Conservation (phyloP, 2,797 vertebrate species). For the Silurus aristotelis region DNA sequence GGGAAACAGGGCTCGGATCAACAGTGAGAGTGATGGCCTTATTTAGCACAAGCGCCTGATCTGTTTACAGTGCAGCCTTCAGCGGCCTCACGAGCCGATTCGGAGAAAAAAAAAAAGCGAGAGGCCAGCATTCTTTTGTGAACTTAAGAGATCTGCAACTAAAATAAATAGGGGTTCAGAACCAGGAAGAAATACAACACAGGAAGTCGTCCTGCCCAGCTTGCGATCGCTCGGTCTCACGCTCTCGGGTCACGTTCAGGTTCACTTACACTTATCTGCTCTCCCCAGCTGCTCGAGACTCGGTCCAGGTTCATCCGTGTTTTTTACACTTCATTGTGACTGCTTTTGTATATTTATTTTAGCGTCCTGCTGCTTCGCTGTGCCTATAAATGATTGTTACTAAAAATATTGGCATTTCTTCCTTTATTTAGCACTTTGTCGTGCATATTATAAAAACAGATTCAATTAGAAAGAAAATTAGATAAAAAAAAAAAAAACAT, state of each 20-base stretch:
- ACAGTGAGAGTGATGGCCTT: not conserved
- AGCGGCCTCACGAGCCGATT: not conserved
- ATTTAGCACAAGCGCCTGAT: constrained; percentile 7
- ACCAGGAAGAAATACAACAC: constrained; percentile 11
- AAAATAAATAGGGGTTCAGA: constrained; percentile 1
- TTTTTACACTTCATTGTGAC: not conserved
- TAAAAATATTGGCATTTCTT: too few species aligned
- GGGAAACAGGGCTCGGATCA: not conserved
- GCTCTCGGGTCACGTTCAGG: not conserved
- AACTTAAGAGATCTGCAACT: not conserved
- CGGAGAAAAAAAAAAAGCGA: not conserved
- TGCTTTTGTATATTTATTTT: not conserved
- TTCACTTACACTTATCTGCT: not conserved
- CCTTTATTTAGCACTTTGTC: too few species aligned
- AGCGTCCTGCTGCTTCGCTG: not conserved
- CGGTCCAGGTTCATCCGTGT: not conserved
- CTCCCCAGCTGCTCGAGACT: not conserved
- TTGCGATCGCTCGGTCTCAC: constrained; percentile 2
- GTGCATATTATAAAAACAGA: not conserved
- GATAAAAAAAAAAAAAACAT: not conserved
- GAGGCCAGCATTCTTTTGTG: not conserved
- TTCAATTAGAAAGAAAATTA: not conserved
- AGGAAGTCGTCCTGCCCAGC: constrained; percentile 11
- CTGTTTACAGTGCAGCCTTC: constrained; percentile 8
- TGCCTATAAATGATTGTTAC: not conserved